Conservation (phyloP, 1,140 invertebrate species). For the Zophobas morio region DNA sequence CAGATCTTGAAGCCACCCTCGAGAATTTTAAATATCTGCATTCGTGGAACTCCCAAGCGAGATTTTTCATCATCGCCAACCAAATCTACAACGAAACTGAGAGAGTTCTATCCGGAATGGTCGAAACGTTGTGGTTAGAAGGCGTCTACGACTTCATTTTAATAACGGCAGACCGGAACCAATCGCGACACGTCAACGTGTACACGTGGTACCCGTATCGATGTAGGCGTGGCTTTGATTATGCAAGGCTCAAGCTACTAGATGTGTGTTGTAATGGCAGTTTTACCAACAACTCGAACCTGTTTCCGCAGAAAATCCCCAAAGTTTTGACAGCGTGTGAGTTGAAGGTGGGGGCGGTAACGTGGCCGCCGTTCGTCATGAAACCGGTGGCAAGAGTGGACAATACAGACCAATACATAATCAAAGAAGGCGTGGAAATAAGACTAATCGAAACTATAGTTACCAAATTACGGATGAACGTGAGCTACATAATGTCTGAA, state of each 20-base stretch:
- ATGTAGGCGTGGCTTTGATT: neutral
- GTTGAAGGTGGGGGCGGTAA: slow-evolving; percentile 8
- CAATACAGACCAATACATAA: neutral
- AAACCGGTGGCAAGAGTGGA: neutral
- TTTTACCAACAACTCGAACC: neutral
- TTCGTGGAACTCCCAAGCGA: slow-evolving; percentile 14
- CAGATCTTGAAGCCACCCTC: neutral
- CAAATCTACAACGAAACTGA: slow-evolving; percentile 1
- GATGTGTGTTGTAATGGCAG: neutral
- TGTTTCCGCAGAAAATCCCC: slow-evolving; percentile 18
- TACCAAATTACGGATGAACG: slow-evolving; percentile 3
- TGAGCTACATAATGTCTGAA: slow-evolving; percentile 1
- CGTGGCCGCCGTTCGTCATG: slow-evolving; percentile 22
- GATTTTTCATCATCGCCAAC: neutral
- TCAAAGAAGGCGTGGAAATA: slow-evolving; percentile 3
- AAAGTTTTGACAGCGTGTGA: neutral
- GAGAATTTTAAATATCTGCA: slow-evolving; percentile 15
- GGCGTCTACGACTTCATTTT: slow-evolving; percentile 23
- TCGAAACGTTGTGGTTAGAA: slow-evolving; percentile 23
- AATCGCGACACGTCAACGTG: neutral
- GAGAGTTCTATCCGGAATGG: slow-evolving; percentile 7
- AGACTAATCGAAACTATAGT: neutral
- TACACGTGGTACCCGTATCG: slow-evolving; percentile 19
- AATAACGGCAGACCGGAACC: neutral
- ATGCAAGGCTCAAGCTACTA: neutral